Base-by-base conservation (phyloP, 2,797 vertebrate genomes). In the Otus scops region DNA sequence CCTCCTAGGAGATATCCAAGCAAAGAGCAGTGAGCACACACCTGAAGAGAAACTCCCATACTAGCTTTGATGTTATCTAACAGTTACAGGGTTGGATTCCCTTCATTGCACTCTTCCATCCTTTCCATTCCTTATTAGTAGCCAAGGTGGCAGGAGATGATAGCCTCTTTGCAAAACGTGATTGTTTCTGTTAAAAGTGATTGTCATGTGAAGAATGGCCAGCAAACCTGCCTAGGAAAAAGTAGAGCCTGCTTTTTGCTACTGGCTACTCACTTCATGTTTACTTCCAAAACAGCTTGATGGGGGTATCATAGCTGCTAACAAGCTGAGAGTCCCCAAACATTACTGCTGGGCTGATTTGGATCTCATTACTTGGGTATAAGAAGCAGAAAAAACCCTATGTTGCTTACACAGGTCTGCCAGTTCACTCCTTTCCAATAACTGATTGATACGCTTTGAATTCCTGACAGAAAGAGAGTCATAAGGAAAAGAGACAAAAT, bases 1-100 rank as follows among this genome's bases (percentile, higher is more conserved):
- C n/a, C 61, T 76, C 83, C 97, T 97, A 91, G 70, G 80, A 94
- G 26, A 83, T 10, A 32, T 1, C 13, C 79, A 63, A 88, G 45
- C 50, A 68, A 76, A 94, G 32, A 82, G 27, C 39, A 43, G 34
- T 80, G 51, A 86, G 86, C 24, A 45, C 54, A 56, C 10, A 64
- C 8, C 65, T 85, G 69, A 84, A 81, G 19, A 85, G 69, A 70
- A 69, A 53, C 15, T 43, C 18, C 27, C 39, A 3, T 7, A 28
- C 9, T 24, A 48, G 36, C 8, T 53, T 21, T 36, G 39, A 51
- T 0, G 1, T 34, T 41, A 5, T 11, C 21, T 30, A 38, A 34
- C 7, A 18, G 9, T 45, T 41, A 56, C 1, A 14, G 24, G 11
- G 24, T 1, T 56, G 16, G 32, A 27, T 61, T 51, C 78, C 43